Evolutionary conservation across 2,113 vertebrate genomes (phyloP).

Genomic region (Cynopterus brachyotis): DNA sequence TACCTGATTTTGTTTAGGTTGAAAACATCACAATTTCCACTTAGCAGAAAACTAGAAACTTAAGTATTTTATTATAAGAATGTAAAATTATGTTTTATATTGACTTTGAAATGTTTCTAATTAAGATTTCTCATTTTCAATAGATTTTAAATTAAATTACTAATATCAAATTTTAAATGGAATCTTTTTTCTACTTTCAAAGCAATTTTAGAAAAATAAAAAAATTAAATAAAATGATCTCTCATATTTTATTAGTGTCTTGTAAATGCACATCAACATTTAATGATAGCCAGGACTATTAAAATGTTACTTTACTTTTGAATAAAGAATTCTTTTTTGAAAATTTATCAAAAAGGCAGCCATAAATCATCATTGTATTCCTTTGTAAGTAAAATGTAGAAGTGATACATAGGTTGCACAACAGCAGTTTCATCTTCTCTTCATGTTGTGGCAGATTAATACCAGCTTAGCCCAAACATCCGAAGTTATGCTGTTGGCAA

Average conservation of each 20-base stretch:
- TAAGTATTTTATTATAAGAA: background rate
- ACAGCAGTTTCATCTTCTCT: conserved; percentile 68
- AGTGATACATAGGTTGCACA: conserved; percentile 48
- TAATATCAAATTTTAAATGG: background rate
- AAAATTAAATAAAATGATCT: background rate
- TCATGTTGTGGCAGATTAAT: conserved; percentile 78
- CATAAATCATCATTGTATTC: conserved; percentile 62
- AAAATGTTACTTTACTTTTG: conserved; percentile 67
- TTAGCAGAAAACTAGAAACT: background rate
- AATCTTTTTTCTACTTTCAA: background rate
- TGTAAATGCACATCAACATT: background rate
- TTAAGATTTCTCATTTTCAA: background rate
- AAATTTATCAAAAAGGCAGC: background rate
- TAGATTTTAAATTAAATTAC: background rate
- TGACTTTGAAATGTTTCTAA: background rate
- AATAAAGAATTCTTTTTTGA: conserved; percentile 70
- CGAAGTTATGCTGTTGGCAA: conserved; percentile 87
- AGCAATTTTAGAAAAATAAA: conserved; percentile 14
- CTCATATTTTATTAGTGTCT: background rate
- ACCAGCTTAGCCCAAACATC: conserved; percentile 83
- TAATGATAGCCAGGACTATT: background rate
- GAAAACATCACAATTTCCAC: background rate
- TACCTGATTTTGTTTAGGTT: background rate
- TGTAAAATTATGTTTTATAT: background rate
- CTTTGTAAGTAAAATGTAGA: conserved; percentile 77